Evolutionary conservation across 2,797 vertebrate species (phyloP), one percentile per base, ranked within the genome.

Genomic region (Poeciliopsis paucimaculata): DNA sequence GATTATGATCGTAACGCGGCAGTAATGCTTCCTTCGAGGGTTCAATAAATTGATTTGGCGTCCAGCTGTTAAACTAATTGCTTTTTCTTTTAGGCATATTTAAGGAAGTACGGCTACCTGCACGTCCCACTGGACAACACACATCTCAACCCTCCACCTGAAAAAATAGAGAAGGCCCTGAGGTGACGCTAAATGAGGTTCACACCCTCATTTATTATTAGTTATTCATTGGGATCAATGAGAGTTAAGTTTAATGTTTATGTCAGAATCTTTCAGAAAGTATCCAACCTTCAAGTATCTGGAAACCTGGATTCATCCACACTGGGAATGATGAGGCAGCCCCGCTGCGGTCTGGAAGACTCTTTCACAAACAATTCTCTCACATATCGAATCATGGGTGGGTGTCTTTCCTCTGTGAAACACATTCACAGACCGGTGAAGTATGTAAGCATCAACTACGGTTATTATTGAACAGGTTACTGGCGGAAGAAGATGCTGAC

Each of bases 401-500:
- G 92, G 95, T 83, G 26, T 75, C 0, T 39, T 18, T 34, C 8
- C 34, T 57, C 0, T 3, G 26, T n/a, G 2, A 13, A 15, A 8
- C 18, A 72, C 5, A 6, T 43, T 74, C 51, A 72, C 5, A 11
- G 3, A 26, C 39, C 5, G 12, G 53, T 31, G 1, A 51, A 39
- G 10, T 60, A 13, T 18, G 4, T 39, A 28, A 76, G 72, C 13
- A 43, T 15, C 26, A 43, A 62, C 28, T 18, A 41, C 0, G 23
- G 43, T 1, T 28, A 0, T 82, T 18, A 49, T 46, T 71, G 45
- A 64, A 80, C 84, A 97, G 97, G 96, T 81, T 84, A 90, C 57
- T 97, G 97, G 97, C 95, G 92, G 31, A 97, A 96, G 92, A 96
- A 93, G 88, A 91, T 88, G 84, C 88, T 97, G 85, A 97, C 96